These are phyloP conservation scores for Coranthus polyacanthus DNA, from an alignment of 2,797 vertebrate species.

Conservation along the genomic window DNA sequence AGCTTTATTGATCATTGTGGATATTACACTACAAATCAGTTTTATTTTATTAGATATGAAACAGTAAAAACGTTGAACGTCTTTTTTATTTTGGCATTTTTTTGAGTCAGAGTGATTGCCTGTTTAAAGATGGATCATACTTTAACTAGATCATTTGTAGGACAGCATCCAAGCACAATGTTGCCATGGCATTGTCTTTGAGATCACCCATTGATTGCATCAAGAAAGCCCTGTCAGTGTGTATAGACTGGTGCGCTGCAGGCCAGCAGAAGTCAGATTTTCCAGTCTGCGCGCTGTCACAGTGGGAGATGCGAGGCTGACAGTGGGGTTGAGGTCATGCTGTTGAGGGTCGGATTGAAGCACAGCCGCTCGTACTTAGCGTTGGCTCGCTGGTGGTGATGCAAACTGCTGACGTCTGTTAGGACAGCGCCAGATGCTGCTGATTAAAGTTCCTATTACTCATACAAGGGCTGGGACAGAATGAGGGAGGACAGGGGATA, in stretches of 20 bases:
- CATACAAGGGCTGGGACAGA: conserved; percentile 64
- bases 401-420: conserved; percentile 78
- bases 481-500: conserved; percentile 50
- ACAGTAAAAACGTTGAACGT: conserved; percentile 27
- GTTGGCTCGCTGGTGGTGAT: conserved; percentile 68
- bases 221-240: conserved; percentile 45
- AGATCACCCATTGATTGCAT: conserved; percentile 51
- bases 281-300: conserved; percentile 78
- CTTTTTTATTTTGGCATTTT: conserved; percentile 14
- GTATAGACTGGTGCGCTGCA: conserved; percentile 31
- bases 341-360: conserved; percentile 64
- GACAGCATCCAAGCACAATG: conserved; percentile 52
- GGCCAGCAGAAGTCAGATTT: conserved; percentile 78
- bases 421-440: conserved; percentile 80
- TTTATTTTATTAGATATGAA: conserved; percentile 5
- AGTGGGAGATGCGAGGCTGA: conserved; percentile 76
- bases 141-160: conserved; percentile 36
- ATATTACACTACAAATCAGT: conserved; percentile 22
- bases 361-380: conserved; percentile 72
- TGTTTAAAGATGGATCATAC: conserved; percentile 32
- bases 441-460: conserved; percentile 83
- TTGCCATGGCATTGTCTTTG: conserved; percentile 59
- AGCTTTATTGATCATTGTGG: conserved; percentile 1
- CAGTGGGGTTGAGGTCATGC: conserved; percentile 82
- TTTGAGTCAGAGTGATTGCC: conserved; percentile 29